Base-by-base conservation (phyloP, 2,888 invertebrate genomes). In the Melanostoma mellinum region DNA sequence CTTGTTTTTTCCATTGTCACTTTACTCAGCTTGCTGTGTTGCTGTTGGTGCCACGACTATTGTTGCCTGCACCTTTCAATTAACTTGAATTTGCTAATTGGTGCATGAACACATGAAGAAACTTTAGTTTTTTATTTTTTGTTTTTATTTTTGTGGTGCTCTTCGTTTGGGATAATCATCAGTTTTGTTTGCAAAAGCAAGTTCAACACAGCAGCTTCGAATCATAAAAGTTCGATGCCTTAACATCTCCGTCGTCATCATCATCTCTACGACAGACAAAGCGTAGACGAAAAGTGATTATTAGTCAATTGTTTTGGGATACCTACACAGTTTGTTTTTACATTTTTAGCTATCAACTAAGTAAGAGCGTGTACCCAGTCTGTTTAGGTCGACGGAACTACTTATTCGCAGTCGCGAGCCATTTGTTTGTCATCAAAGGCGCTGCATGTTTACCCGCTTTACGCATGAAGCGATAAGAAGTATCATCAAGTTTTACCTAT, bases 21-120 rank as follows among this genome's bases (percentile, higher is more conserved):
- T 53, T 32, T 32, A 40, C 42, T 20, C 42, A 36, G n/a, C 9
- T 38, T 50, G 9, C 30, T 42, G 10, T 65, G 38, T 20, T 42
- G 63, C 46, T 52, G 63, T 58, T 30, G 40, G 58, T 84, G 84
- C 84, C 84, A 84, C 84, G 79, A 79, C 74, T 74, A 75, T 79
- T 84, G 84, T 84, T 84, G 84, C 78, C 75, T 84, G 79, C 84
- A 84, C 84, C 84, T 84, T 85, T 80, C 80, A 85, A 85, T 85
- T 80, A 80, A 76, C 72, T 80, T 76, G 75, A 85, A 76, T 80
- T 80, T 85, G 85, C 80, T 85, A 85, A 85, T 85, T 80, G 76
- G 85, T 85, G 85, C 85, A 85, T 85, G 85, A 85, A 79, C 72
- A 80, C 67, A 84, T 79, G 84, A 84, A 67, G 84, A 78, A 79